Base-by-base conservation (phyloP, 2,888 invertebrate species). In the Limnephilus marmoratus region DNA sequence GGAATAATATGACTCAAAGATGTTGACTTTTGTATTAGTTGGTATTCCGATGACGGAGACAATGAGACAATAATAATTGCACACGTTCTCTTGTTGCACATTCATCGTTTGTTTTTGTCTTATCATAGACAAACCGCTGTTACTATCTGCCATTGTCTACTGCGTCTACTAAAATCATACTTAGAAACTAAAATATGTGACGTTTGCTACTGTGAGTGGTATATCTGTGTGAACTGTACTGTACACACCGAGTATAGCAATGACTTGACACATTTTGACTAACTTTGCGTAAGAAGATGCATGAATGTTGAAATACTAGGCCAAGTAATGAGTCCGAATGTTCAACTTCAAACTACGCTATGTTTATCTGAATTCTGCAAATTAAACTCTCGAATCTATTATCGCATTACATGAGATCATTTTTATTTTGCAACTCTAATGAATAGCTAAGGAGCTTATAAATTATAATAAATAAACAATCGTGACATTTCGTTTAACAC, bases 221-320 rank as follows among this genome's bases (percentile, higher is more conserved):
- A 9, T 24, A 18, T 3, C 5, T 53, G 13, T 18, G 18, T 18
- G 3, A 15, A 53, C 4, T 18, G 45, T 45, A 45, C 13, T 41
- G 49, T 49, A 49, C 49, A 18, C 53, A 68, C 11, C 68, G 24
- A 24, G 68, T 18, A 85, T n/a, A 85, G 85, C 85, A 41, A 85
- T 37, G 41, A 85, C 85, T 85, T 85, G 41, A 85, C 85, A 85
- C 37, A 37, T 41, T 85, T 85, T 85, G 85, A 11, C 85, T 37
- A 3, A 37, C 34, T 85, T 85, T 85, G 85, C 85, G 85, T 41
- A 85, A 85, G 68, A n/a, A 68, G 85, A 34, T 41, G 85, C 85
- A 85, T 41, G 34, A 18, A 37, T 41, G 85, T 85, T 24, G 85
- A 82, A 31, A 85, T 85, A 85, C 41, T 85, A 37, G 85, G 85